Evolutionary conservation across 2,797 vertebrate species (phyloP).

Genomic region (Sciaenops ocellatus): DNA sequence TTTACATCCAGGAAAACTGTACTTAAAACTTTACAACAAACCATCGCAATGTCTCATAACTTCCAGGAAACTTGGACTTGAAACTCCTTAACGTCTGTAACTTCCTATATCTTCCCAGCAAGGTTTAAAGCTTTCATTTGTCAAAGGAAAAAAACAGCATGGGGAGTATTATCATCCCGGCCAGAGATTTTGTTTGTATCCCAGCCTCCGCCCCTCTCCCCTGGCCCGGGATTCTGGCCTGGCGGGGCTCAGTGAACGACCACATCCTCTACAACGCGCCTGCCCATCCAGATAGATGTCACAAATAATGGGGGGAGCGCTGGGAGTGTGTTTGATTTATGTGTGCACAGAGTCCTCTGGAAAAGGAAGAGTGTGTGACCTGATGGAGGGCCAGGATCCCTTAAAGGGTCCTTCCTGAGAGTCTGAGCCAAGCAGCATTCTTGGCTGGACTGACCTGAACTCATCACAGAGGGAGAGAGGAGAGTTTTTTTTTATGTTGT

Average conservation of each 20-base stretch:
- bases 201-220: constrained; percentile 33
- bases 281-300: constrained; percentile 71
- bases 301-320: constrained; percentile 51
- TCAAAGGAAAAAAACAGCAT: constrained; percentile 26
- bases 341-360: constrained; percentile 45
- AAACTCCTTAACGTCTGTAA: constrained; percentile 36
- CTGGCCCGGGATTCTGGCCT: constrained; percentile 41
- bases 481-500: constrained; percentile 21
- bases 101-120: constrained; percentile 55
- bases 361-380: constrained; percentile 63
- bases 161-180: constrained; percentile 48
- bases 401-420: constrained; percentile 61
- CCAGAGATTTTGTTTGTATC: constrained; percentile 55
- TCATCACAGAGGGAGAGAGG: constrained; percentile 35
- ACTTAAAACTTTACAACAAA: constrained; percentile 38
- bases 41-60: constrained; percentile 41
- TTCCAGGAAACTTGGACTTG: constrained; percentile 49
- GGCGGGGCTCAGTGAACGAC: constrained; percentile 42
- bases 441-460: constrained; percentile 42
- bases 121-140: constrained; percentile 45
- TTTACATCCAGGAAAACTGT: constrained; percentile 63
- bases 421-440: constrained; percentile 49
- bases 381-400: constrained; percentile 54
- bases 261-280: constrained; percentile 63
- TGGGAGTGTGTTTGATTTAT: constrained; percentile 68